Evolutionary conservation across 2,888 invertebrate species (phyloP), one percentile per base, ranked within the genome.

Genomic region (Pristionchus mayeri): DNA sequence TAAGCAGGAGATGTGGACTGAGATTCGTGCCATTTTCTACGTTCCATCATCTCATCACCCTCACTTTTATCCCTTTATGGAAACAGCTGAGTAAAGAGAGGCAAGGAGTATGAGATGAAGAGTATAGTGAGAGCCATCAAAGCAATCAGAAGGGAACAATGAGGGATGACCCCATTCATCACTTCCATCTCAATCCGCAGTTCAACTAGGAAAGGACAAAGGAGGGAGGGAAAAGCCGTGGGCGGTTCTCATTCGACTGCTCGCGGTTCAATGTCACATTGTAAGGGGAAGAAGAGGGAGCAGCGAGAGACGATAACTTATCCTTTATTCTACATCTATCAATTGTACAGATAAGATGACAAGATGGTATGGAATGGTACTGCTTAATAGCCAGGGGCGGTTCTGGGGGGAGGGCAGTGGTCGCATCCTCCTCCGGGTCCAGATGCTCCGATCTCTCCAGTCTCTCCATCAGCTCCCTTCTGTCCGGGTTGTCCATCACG

Each of bases 401-500:
- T 78, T 60, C 86, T 76, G 18, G 86, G 78, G 13, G 86, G 84
- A 50, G 85, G 84, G 80, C 86, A 86, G 63, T 86, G 86, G 60
- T 85, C 85, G 84, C 86, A 86, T 80, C 84, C 60, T 44, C 86
- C 86, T 30, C 67, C 57, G 37, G 79, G 54, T 60, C 86, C 86
- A 18, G 85, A 48, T n/a, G 75, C 52, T 75, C 63, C 81, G 52
- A 75, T 76, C 37, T 75, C 76, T 40, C 84, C 84, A 40, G 50
- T 24, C 3, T 44, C 24, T 75, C 84, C 84, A 54, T 75, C 71
- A 21, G 50, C 30, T 84, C 84, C 84, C 84, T 84, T 52, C 57
- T 71, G 76, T 30, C 84, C 84, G 48, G 84, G 84, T 27, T 84
- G 85, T 87, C 89, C 90, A 57, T 90, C 89, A 78, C 81, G 48